Evolutionary conservation across 2,113 vertebrate species (phyloP), one percentile per base, ranked within the genome.

Genomic region (Hemibagrus wyckioides): DNA sequence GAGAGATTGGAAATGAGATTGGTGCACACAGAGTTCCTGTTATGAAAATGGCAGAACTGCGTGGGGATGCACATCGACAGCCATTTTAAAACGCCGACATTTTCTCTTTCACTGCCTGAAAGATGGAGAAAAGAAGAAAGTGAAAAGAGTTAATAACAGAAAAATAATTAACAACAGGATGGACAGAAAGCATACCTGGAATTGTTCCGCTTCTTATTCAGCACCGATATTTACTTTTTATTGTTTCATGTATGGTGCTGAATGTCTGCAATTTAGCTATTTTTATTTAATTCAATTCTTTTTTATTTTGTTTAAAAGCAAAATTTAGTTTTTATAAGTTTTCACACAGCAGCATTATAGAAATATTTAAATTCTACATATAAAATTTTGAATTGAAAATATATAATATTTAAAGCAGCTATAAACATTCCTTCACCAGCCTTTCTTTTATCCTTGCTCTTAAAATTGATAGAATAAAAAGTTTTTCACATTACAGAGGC

Each of bases 1-100:
- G 86, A 83, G n/a, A 52, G 88, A 90, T 79, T 88, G 84, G 50
- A 36, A 89, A 88, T 90, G 82, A 84, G 79, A 82, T 65, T 36
- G 65, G 44, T 7, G 11, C 65, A 19, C 33, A 17, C 48, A 33
- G 4, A 56, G 23, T 84, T 84, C 48, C 28, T 69, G 63, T 73
- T 57, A 71, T 73, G 21, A 73, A 73, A 73, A 73, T 56, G 63
- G 23, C 30, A 56, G 83, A 56, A n/a, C 0, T 30, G 15, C 4
- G 76, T 83, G 23, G 39, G 71, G 83, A 71, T 71, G 33, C 67
- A 56, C 19, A 33, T 57, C 28, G 67, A 56, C 83, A 41, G 65
- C 65, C 30, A 28, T 73, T 84, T 71, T 56, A 67, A 82, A 65
- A 82, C 36, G 30, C 19, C 0, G 50, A 50, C 63, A 48, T 69